phyloP scores from a whole-genome alignment of 1,140 invertebrate species.

The Camponotus vicinus region DNA sequence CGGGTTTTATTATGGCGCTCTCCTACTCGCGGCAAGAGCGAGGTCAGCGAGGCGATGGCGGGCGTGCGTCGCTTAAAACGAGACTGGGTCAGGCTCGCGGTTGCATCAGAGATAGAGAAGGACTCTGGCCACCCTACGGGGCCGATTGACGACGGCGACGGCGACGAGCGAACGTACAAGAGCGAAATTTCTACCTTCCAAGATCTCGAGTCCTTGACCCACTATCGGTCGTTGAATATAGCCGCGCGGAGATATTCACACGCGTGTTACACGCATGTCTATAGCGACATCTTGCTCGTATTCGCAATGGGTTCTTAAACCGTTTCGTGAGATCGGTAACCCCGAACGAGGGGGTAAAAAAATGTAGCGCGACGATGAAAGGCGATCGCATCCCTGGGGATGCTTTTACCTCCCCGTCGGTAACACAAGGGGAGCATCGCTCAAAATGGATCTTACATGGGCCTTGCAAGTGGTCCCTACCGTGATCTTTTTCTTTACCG shows the following conservation, averaged over 20 bases:
- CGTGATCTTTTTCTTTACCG: constrained; percentile 46
- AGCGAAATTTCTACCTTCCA: constrained; percentile 42
- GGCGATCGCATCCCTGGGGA: constrained; percentile 11
- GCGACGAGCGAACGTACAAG: constrained; percentile 11
- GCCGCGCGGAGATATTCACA: not conserved
- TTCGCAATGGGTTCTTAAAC: not conserved
- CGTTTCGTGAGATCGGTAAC: constrained; percentile 60
- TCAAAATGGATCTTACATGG: not conserved
- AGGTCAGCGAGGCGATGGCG: constrained; percentile 78
- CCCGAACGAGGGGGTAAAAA: constrained; percentile 4
- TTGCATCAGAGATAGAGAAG: constrained; percentile 76
- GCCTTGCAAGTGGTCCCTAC: not conserved
- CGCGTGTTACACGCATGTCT: not conserved
- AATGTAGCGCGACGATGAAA: not conserved
- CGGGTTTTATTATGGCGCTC: constrained; percentile 75
- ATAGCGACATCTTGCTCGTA: constrained; percentile 71
- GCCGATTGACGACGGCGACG: not conserved
- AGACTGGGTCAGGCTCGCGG: constrained; percentile 80
- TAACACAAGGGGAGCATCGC: constrained; percentile 37
- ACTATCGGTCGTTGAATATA: constrained; percentile 64
- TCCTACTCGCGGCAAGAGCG: constrained; percentile 80
- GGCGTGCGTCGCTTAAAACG: constrained; percentile 70
- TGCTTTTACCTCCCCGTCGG: constrained; percentile 48
- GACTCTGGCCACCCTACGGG: constrained; percentile 13
- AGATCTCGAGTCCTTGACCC: constrained; percentile 79